Evolutionary conservation across 1,140 invertebrate genomes (phyloP).

Genomic region (Magallana gigas): DNA sequence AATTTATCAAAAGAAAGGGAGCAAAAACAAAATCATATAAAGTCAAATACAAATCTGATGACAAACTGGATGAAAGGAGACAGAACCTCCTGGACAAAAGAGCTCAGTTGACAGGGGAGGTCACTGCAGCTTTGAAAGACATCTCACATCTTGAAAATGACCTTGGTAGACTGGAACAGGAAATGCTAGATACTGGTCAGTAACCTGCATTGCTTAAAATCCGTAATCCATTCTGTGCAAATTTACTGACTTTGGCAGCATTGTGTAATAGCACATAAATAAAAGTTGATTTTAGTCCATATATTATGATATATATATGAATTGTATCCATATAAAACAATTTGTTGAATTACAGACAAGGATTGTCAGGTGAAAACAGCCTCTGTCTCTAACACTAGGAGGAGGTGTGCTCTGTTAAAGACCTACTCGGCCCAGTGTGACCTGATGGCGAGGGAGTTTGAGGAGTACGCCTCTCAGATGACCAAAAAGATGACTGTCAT

Average conservation of each 20-base stretch:
- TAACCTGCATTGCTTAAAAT: neutral
- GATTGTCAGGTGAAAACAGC: conserved; percentile 5
- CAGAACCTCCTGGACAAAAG: conserved; percentile 53
- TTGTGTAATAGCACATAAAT: too few relatives aligned
- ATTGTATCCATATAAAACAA: too few relatives aligned
- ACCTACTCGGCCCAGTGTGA: conserved; percentile 5
- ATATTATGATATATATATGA: too few relatives aligned
- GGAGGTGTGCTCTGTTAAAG: conserved; percentile 42
- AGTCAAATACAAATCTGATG: conserved; percentile 56
- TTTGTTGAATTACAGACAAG: neutral
- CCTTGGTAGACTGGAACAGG: conserved; percentile 49
- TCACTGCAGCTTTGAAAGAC: conserved; percentile 52
- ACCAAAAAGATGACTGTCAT: conserved; percentile 34
- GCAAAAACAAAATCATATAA: conserved; percentile 46
- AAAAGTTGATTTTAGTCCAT: too few relatives aligned
- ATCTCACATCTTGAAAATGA: conserved; percentile 62
- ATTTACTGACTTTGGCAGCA: too few relatives aligned
- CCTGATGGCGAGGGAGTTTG: conserved; percentile 24
- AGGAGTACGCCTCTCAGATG: conserved; percentile 49
- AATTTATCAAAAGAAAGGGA: conserved; percentile 33
- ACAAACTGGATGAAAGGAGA: conserved; percentile 50
- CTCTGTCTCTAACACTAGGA: neutral
- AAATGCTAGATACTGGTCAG: conserved; percentile 56
- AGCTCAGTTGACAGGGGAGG: conserved; percentile 49
- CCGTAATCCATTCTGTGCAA: too few relatives aligned